These are phyloP conservation scores for Abrostola triplasia DNA, from an alignment of 2,888 invertebrate genomes.

Conservation along the genomic window DNA sequence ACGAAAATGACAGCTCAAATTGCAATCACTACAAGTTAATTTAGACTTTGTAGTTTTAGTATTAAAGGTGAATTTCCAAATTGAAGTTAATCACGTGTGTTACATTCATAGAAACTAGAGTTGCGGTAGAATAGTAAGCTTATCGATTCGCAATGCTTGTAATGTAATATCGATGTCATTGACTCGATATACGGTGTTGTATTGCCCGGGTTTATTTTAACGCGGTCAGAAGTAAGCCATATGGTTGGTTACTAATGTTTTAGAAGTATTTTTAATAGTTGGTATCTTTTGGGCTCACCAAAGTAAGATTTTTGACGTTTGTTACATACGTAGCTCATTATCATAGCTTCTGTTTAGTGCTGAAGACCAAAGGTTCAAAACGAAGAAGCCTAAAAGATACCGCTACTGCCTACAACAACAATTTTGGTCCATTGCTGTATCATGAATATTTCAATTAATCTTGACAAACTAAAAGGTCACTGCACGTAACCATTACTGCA, in stretches of 20 bases:
- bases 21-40: slow-evolving; percentile 18
- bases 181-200: slow-evolving; percentile 64
- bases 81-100: slow-evolving; percentile 4
- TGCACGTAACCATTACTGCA: background rate
- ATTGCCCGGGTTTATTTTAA: slow-evolving; percentile 52
- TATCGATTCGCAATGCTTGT: slow-evolving; percentile 67
- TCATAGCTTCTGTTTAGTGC: too few relatives aligned
- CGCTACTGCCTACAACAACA: background rate
- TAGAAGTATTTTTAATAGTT: too few relatives aligned
- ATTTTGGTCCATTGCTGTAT: background rate
- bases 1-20: slow-evolving; percentile 10
- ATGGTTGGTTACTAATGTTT: background rate
- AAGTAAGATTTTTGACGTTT: too few relatives aligned
- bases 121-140: slow-evolving; percentile 47
- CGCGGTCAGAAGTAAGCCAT: slow-evolving; percentile 14
- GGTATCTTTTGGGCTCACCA: too few relatives aligned
- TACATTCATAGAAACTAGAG: slow-evolving; percentile 30
- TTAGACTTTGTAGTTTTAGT: background rate
- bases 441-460: background rate
- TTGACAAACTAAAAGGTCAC: background rate
- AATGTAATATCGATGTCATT: slow-evolving; percentile 74
- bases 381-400: too few relatives aligned
- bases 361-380: too few relatives aligned
- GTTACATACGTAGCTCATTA: too few relatives aligned
- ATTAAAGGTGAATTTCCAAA: slow-evolving; percentile 32